Evolutionary conservation across 2,797 vertebrate species (phyloP), one percentile per base, ranked within the genome.

Genomic region (Muscicapa striata): DNA sequence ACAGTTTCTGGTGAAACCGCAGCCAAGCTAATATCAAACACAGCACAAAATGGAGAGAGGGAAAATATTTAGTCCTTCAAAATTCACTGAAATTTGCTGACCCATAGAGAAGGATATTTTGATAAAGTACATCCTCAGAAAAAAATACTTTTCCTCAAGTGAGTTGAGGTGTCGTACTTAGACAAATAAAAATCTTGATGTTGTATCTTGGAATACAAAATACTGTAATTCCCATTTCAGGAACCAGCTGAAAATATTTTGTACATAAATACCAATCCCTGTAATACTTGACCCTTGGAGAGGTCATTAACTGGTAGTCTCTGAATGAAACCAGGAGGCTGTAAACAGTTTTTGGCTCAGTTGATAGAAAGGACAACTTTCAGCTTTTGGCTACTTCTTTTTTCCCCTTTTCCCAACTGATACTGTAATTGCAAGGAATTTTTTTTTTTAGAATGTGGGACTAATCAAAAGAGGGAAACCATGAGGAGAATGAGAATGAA

Each of bases 221-320:
- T 58, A 45, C 66, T 64, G 27, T 30, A 58, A 76, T 58, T 67
- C 27, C 40, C 12, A 27, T 81, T 82, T 90, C 62, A 64, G 66
- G 48, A 76, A 45, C 66, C 23, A 75, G 51, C 22, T 75, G 75
- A 81, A 93, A 81, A 80, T 41, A 38, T n/a, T 81, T 34, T 62
- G 40, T 41, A 62, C 20, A 13, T 40, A 36, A 93, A 84, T 63
- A 93, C 15, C 46, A 46, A 52, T 32, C 66, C 43, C 55, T 88
- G 55, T 34, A 97, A 70, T 43, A 63, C 48, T 62, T 94, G 93
- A 83, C 82, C 93, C 81, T 81, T 67, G 43, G 57, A 95, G 91
- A 95, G 57, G 79, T 81, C 62, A 69, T 72, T 59, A 61, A 91
- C 78, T 84, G 58, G 73, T 48, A 79, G 68, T 32, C 64, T 69